Base-by-base conservation (phyloP, 1,140 invertebrate species). In the Heliothis virescens region DNA sequence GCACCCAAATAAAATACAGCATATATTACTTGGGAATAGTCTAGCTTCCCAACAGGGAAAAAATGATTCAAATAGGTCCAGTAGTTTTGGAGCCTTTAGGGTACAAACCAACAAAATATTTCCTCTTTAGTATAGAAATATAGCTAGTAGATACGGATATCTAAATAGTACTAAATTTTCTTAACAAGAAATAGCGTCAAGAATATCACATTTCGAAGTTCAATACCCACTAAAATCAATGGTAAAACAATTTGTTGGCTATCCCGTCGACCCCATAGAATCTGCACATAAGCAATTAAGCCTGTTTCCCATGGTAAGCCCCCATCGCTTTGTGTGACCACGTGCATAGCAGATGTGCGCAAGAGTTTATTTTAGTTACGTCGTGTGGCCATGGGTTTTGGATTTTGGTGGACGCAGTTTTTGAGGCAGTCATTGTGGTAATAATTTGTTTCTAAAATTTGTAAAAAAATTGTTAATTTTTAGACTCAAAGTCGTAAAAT, bases 281-380 rank as follows among this genome's bases (percentile, higher is more conserved):
- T 75, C 59, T 53, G 74, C 60, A 29, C 13, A 26, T 13, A 76
- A 26, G 13, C 74, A 76, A 76, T 76, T 76, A 65, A 12, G 48
- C 21, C 1, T 50, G 50, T 79, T 60, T 60, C 57, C 57, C 57
- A 60, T 60, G 57, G 18, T 71, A 71, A 15, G 65, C 63, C 67
- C 74, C 60, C 60, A 76, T 76, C 50, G 60, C 26, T 65, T 76
- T 63, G 47, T 71, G 3, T 15, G 16, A 50, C 63, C 76, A 79
- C 76, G 76, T 79, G 76, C 52, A 41, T 3, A 18, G 65, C 76
- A 79, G 76, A 79, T 79, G 76, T 78, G 63, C 50, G 74, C 63
- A 3, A 11, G 34, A 71, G 76, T 79, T 59, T 79, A 79, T 79
- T 79, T 79, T 79, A 47, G 76, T 69, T 47, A 13, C 12, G 18